Base-by-base conservation (phyloP, 2,797 vertebrate genomes). In the Centroberyx gerrardi region DNA sequence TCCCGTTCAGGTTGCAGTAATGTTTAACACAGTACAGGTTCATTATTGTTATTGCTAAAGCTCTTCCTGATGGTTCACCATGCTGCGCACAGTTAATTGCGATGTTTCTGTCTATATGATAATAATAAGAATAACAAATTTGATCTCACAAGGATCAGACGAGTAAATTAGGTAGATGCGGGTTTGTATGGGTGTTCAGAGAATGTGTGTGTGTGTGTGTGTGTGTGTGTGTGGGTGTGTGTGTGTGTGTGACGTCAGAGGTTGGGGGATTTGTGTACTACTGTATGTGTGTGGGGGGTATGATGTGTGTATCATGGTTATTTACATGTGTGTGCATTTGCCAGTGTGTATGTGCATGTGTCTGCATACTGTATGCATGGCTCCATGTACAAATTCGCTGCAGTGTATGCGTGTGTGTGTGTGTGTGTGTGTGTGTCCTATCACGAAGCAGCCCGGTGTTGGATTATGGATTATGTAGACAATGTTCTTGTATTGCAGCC, bases 401-500 rank as follows among this genome's bases (percentile, higher is more conserved):
- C 0, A 14, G n/a, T 27, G 15, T 72, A 12, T 61, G 51, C 53
- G 29, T 38, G 46, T 60, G 33, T 56, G 17, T 51, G 4, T 17
- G 46, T 48, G 3, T 15, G 0, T 13, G 22, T 36, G 4, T 36
- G 33, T 36, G 33, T 36, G 33, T 36, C 33, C 68, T 76, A 70
- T 69, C 22, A 4, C 9, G 22, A 52, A 65, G 42, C 68, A 12
- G 28, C 4, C 7, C 46, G 54, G 3, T 52, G 44, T 61, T 65
- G 69, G 72, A 77, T 82, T 76, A 84, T 36, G 52, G 63, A 73
- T 84, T 68, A 72, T 68, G 27, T n/a, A 33, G 59, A 71, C 65
- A 27, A 5, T 48, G 27, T 69, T 74, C 56, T 74, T 56, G 62
- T 80, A 68, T 44, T 71, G 68, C 77, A 69, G 61, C 74, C 70